Percentiles rank a stretch among this genome's conserved stretches.
Evolutionary conservation across 2,797 vertebrate genomes (phyloP).

Genomic region (Sylvia borin): DNA sequence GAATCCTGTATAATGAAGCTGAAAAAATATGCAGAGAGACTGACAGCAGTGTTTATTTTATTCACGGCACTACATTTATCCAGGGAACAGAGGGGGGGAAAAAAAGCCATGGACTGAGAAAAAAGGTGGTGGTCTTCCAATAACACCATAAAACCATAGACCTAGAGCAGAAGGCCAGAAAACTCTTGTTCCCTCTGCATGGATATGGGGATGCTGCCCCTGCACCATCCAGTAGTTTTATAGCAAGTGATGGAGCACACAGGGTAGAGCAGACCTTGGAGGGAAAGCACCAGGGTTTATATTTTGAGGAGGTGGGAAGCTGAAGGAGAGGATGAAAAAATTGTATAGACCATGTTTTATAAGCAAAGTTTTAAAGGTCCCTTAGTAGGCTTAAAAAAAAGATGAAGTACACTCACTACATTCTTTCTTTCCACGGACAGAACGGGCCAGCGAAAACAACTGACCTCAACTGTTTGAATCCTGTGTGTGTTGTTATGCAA

Average conservation of each 20-base stretch:
- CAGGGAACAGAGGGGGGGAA: not conserved
- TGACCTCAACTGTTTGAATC: conserved; percentile 46
- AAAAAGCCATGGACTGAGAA: not conserved
- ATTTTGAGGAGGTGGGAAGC: conserved; percentile 5
- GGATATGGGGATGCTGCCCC: not conserved
- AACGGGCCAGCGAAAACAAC: conserved; percentile 62
- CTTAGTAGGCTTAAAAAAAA: not conserved
- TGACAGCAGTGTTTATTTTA: conserved; percentile 59
- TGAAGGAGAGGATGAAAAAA: conserved; percentile 11
- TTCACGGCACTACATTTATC: conserved; percentile 44
- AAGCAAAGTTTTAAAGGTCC: conserved; percentile 41
- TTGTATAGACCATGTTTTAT: conserved; percentile 22
- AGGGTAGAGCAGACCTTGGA: not conserved
- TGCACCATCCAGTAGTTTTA: not conserved
- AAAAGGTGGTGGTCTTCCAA: not conserved
- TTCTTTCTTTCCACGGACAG: not conserved
- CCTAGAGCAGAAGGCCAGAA: not conserved
- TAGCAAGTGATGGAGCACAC: not conserved
- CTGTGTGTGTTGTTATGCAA: not conserved
- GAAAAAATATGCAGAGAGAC: conserved; percentile 44
- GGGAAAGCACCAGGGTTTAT: not conserved
- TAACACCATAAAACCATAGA: not conserved
- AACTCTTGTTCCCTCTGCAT: not conserved
- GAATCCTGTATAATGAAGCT: conserved; percentile 53
- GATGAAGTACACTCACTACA: conserved; percentile 17